A percentile compares a stretch with the other conserved stretches of the same genome.
These are phyloP conservation scores for Lycocerus yunnanus DNA, from an alignment of 2,888 invertebrate genomes.

Conservation along the genomic window DNA sequence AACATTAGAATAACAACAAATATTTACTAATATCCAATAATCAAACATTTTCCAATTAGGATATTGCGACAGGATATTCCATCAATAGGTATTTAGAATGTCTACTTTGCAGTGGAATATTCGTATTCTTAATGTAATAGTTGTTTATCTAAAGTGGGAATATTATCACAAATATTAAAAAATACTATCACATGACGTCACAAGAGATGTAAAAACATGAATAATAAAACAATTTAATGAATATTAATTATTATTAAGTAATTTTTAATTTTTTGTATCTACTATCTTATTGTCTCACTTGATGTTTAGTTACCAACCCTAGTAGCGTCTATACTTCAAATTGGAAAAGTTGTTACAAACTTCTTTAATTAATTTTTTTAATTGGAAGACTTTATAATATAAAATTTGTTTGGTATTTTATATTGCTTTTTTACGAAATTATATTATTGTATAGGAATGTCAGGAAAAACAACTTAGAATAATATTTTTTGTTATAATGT, in stretches of 20 bases:
- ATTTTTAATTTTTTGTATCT: background rate
- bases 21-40: background rate
- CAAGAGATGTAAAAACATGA: background rate
- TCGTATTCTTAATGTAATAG: background rate
- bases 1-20: background rate
- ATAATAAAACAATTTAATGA: background rate
- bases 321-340: background rate
- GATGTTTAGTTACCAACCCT: background rate
- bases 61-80: background rate
- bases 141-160: background rate
- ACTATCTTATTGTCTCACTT: background rate
- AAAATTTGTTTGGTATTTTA: background rate
- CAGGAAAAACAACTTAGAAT: background rate
- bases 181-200: background rate
- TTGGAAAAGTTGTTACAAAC: background rate
- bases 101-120: background rate
- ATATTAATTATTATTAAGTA: background rate
- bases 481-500: background rate
- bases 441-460: no score
- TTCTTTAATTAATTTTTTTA: background rate
- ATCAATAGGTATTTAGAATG: no score
- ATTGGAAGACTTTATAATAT: background rate
- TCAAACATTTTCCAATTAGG: background rate
- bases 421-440: background rate
- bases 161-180: background rate